phyloP scores from a whole-genome alignment of 2,113 vertebrate species.

The Bungarus multicinctus region DNA sequence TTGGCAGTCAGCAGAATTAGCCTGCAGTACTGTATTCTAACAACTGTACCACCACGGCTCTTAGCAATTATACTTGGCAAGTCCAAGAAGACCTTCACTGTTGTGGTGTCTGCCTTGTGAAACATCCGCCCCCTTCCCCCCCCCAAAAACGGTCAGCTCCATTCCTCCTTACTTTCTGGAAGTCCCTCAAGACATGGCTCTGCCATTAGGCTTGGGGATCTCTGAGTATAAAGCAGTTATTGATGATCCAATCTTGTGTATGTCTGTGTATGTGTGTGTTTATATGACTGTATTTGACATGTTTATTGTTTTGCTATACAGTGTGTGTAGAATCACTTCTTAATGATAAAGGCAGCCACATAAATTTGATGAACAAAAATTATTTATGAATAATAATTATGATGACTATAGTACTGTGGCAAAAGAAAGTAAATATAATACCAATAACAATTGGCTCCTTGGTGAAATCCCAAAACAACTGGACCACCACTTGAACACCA shows the following conservation, averaged over 20 bases:
- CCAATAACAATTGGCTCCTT: not conserved
- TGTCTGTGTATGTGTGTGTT: not conserved
- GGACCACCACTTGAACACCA: not conserved
- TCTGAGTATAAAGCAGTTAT: not conserved
- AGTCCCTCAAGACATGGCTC: not conserved
- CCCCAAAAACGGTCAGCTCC: not conserved
- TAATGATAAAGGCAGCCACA: not conserved
- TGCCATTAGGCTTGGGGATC: not conserved
- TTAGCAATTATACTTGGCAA: not conserved
- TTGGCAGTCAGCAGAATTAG: too few relatives aligned
- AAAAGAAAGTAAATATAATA: not conserved
- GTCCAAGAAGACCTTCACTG: not conserved
- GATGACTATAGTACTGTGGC: not conserved
- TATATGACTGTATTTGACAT: not conserved
- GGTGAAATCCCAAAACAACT: not conserved
- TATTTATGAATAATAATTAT: not conserved
- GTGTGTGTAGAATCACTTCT: not conserved
- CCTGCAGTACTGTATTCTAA: too few relatives aligned
- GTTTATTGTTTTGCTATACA: not conserved
- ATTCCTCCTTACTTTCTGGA: not conserved
- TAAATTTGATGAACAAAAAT: not conserved
- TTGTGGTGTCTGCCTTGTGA: not conserved
- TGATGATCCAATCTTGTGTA: not conserved
- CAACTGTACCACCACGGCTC: too few relatives aligned
- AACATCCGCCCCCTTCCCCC: not conserved